These are phyloP conservation scores for Phyllostomus discolor DNA, from an alignment of 2,113 vertebrate species.

Conservation along the genomic window DNA sequence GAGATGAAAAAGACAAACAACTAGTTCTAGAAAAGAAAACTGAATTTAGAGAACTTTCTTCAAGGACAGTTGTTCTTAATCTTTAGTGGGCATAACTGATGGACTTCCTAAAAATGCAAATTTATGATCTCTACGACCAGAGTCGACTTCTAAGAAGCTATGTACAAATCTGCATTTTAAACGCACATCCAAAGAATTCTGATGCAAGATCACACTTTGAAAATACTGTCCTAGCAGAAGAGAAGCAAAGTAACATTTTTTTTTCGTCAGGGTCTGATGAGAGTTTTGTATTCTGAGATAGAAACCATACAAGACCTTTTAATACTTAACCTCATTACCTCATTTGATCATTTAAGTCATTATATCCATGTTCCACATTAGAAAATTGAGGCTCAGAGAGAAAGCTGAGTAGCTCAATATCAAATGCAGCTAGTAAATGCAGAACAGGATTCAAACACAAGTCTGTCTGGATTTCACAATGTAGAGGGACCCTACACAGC, in stretches of 20 bases:
- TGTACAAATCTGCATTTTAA: not conserved
- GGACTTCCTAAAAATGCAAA: not conserved
- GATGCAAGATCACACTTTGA: not conserved
- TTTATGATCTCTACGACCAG: not conserved
- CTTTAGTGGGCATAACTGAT: not conserved
- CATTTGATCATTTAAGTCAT: not conserved
- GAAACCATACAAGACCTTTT: not conserved
- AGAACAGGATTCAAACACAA: not conserved
- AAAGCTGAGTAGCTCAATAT: not conserved
- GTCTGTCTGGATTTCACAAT: not conserved
- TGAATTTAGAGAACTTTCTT: not conserved
- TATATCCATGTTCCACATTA: not conserved
- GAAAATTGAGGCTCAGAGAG: not conserved
- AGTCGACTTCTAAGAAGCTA: not conserved
- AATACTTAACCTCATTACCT: not conserved
- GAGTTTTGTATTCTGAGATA: not conserved
- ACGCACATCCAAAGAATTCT: not conserved
- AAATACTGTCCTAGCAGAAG: not conserved
- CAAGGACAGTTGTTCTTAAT: not conserved
- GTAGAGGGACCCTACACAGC: not conserved
- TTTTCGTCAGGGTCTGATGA: not conserved
- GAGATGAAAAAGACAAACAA: not conserved
- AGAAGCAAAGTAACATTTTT: not conserved
- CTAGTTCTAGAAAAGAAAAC: not conserved
- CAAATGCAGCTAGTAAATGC: not conserved